phyloP scores from a whole-genome alignment of 1,140 invertebrate genomes.

The Antheraea mylitta region DNA sequence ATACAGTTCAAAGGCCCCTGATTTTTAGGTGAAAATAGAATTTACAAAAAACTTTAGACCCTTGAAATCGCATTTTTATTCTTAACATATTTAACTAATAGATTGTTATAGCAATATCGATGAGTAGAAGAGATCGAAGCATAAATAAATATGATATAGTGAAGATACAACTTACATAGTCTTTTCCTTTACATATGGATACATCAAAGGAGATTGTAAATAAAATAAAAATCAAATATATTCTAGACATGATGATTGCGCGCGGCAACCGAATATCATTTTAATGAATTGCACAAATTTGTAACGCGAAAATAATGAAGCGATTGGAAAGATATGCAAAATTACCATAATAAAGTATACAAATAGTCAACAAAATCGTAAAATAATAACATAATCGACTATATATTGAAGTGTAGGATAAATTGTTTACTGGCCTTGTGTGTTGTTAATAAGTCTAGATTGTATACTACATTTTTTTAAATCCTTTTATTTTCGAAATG shows the following conservation, averaged over 20 bases:
- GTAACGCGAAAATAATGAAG: background rate
- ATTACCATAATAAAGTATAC: background rate
- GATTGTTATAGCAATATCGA: no score
- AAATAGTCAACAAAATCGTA: background rate
- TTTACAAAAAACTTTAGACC: no score
- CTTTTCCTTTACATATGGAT: slow-evolving; percentile 3
- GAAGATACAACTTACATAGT: background rate
- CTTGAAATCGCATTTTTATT: no score
- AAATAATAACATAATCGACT: background rate
- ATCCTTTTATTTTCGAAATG: no score
- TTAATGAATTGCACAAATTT: background rate
- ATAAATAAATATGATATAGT: background rate
- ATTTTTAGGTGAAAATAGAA: no score
- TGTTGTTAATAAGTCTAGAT: no score
- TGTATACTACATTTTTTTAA: no score
- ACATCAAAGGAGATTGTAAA: background rate
- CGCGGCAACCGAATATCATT: background rate
- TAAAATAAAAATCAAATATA: slow-evolving; percentile 2
- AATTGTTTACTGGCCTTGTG: background rate
- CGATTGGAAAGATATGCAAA: background rate
- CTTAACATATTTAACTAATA: no score
- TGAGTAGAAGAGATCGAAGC: no score
- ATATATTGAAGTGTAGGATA: background rate
- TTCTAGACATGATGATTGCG: background rate
- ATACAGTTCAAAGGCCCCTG: no score